Evolutionary conservation across 2,888 invertebrate genomes (phyloP).

Genomic region (Conops quadrifasciatus): DNA sequence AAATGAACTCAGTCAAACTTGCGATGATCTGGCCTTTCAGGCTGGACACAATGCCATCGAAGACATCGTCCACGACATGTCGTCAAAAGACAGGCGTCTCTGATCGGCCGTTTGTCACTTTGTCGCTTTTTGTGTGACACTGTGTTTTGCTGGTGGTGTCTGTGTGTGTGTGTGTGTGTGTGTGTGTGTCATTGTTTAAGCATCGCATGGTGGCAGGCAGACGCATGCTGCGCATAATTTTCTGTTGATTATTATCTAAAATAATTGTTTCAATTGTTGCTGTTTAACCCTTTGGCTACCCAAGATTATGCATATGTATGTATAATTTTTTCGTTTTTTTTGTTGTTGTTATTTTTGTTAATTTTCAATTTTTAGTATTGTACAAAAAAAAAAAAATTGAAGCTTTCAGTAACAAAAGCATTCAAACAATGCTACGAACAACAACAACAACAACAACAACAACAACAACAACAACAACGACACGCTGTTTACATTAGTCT

Average conservation of each 20-base stretch:
- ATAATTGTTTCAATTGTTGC: conserved; percentile 46
- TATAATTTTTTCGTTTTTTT: neutral
- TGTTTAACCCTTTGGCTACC: neutral
- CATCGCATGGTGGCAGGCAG: neutral
- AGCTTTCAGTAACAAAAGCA: too few species aligned
- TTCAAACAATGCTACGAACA: too few species aligned
- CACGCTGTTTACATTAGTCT: neutral
- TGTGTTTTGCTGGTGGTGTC: too few species aligned
- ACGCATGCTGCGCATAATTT: conserved; percentile 13
- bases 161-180: neutral
- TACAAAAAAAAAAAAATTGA: too few species aligned
- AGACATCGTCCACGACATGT: too few species aligned
- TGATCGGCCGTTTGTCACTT: too few species aligned
- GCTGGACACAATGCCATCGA: too few species aligned
- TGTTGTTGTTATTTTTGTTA: neutral
- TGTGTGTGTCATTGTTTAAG: neutral
- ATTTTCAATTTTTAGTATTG: too few species aligned
- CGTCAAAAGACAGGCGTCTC: too few species aligned
- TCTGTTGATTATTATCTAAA: conserved; percentile 11
- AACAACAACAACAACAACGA: neutral
- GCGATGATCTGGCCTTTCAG: too few species aligned
- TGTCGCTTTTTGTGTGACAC: too few species aligned
- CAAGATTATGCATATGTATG: neutral
- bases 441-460: neutral
- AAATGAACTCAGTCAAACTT: too few species aligned